Percentiles rank a stretch among this genome's conserved stretches.
Evolutionary conservation across 2,113 vertebrate species (phyloP).

Genomic region (Corvus cornix): DNA sequence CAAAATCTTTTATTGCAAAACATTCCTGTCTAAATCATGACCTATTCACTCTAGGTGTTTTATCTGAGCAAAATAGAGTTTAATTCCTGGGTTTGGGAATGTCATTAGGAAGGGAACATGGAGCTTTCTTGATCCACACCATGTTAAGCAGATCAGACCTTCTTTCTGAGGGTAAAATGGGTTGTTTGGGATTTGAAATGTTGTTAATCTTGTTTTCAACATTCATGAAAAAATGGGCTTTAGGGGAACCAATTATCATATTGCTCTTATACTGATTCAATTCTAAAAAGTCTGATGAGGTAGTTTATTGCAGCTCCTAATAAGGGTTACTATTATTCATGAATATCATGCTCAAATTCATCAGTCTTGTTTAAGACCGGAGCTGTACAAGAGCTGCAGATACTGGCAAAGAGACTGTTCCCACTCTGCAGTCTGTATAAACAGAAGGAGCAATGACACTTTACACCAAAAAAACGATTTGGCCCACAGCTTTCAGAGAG

Average conservation of each 20-base stretch:
- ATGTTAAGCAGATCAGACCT: neutral
- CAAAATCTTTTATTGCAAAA: neutral
- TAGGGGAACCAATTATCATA: neutral
- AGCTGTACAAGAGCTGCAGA: neutral
- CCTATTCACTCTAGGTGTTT: neutral
- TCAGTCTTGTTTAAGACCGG: neutral
- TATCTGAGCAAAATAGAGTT: neutral
- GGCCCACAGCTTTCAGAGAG: neutral
- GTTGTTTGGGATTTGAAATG: neutral
- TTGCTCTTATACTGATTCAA: neutral
- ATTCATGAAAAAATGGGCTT: neutral
- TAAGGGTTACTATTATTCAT: neutral
- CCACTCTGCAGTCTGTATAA: neutral
- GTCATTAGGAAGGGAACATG: neutral
- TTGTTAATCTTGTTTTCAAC: neutral
- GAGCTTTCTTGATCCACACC: neutral
- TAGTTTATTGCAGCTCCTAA: neutral
- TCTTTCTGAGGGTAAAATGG: neutral
- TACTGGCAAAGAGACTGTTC: neutral
- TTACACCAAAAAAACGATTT: neutral
- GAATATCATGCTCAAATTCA: neutral
- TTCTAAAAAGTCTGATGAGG: neutral
- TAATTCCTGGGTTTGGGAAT: neutral
- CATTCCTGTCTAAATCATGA: neutral
- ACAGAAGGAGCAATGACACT: neutral